Evolutionary conservation across 2,113 vertebrate genomes (phyloP).

Genomic region (Caranx melampygus): DNA sequence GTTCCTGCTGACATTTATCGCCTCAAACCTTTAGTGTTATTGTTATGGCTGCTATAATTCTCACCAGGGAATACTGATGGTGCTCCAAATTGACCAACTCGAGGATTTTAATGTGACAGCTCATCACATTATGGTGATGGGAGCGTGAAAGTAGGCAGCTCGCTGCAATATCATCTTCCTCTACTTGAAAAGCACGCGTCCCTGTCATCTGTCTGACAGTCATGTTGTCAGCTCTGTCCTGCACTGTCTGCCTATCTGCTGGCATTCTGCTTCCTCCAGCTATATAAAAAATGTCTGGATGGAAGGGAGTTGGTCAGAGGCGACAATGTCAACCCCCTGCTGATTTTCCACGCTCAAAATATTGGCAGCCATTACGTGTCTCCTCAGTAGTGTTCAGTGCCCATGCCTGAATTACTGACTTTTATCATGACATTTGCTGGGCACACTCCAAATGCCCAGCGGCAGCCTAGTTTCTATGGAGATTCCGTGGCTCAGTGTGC

Average conservation of each 20-base stretch:
- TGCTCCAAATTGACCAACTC: slow-evolving; percentile 60
- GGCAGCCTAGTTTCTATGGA: slow-evolving; percentile 64
- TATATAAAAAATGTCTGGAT: slow-evolving; percentile 37
- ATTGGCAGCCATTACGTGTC: slow-evolving; percentile 65
- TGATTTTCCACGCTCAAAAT: slow-evolving; percentile 60
- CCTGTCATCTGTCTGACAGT: slow-evolving; percentile 43
- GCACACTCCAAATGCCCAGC: slow-evolving; percentile 49
- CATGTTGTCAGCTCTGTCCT: slow-evolving; percentile 32
- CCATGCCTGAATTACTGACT: slow-evolving; percentile 59
- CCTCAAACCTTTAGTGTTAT: slow-evolving; percentile 69
- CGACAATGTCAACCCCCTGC: slow-evolving; percentile 52
- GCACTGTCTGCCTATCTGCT: slow-evolving; percentile 31
- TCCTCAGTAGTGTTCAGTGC: slow-evolving; percentile 48
- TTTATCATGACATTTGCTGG: slow-evolving; percentile 72
- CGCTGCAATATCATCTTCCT: slow-evolving; percentile 40
- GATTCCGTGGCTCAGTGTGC: slow-evolving; percentile 39
- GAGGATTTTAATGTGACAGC: slow-evolving; percentile 66
- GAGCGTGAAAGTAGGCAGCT: slow-evolving; percentile 56
- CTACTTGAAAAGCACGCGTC: slow-evolving; percentile 45
- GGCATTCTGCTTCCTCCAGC: slow-evolving; percentile 33
- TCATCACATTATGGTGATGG: slow-evolving; percentile 64
- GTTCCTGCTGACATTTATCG: slow-evolving; percentile 69
- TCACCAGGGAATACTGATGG: slow-evolving; percentile 21
- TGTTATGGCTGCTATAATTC: slow-evolving; percentile 73
- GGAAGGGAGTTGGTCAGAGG: slow-evolving; percentile 52